Percentiles rank a stretch among this genome's conserved stretches.
Evolutionary conservation across 2,113 vertebrate genomes (phyloP).

Genomic region (Gyps fulvus): DNA sequence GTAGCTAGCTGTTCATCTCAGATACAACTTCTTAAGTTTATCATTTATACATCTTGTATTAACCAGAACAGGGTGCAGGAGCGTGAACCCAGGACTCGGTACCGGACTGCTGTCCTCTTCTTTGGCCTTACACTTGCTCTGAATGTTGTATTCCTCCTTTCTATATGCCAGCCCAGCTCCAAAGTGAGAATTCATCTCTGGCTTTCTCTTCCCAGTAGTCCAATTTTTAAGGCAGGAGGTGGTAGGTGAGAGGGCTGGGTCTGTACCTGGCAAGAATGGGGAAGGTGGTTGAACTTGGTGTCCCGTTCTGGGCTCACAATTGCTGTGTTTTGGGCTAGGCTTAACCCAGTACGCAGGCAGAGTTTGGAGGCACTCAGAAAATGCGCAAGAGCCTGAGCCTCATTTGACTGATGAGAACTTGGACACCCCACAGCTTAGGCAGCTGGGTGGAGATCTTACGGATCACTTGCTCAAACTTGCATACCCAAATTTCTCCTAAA

Average conservation of each 20-base stretch:
- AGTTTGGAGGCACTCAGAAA: neutral
- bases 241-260: neutral
- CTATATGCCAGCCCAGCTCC: neutral
- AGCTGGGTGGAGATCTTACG: neutral
- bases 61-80: neutral
- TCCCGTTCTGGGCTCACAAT: neutral
- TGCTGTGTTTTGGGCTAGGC: neutral
- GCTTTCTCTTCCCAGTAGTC: neutral
- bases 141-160: neutral
- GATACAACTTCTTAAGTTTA: neutral
- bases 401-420: neutral
- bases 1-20: neutral
- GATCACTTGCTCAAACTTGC: conserved; percentile 40
- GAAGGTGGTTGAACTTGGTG: neutral
- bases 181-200: neutral
- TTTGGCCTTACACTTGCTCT: neutral
- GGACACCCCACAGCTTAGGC: neutral
- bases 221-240: neutral
- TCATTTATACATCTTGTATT: neutral
- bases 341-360: neutral
- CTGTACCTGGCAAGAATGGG: neutral
- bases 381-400: neutral
- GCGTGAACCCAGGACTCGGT: neutral
- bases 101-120: neutral
- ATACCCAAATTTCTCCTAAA: conserved; percentile 3